Base-by-base conservation (phyloP, 1,140 invertebrate species). In the Augochlora pura region DNA sequence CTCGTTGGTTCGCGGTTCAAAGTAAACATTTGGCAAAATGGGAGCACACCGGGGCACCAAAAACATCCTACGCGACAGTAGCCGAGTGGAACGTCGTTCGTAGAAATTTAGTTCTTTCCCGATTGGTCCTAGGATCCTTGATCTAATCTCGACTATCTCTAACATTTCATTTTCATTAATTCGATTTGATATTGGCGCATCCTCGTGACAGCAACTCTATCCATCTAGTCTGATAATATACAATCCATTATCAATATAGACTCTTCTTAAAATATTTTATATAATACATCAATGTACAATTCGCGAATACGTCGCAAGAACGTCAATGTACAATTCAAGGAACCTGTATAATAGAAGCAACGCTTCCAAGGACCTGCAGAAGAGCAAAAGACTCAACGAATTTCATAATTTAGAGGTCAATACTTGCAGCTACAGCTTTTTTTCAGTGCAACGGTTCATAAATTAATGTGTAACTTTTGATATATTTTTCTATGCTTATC, bases 1-100 rank as follows among this genome's bases (percentile, higher is more conserved):
- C 60, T 70, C 32, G 23, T 68, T 39, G 54, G 57, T 62, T 60
- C 67, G 54, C 75, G 59, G 65, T 69, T 38, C 27, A 67, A 49
- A 42, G 16, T 65, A 42, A 46, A 69, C 57, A 71, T 78, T 86
- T 85, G 83, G 74, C 70, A 66, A 82, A 82, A 69, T 54, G 18
- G 80, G 70, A 79, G 75, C 72, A 85, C 74, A 84, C 57, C 23
- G 54, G 74, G 66, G n/a, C 67, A 82, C 60, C 59, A 82, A 73
- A 78, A 64, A 85, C 72, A 79, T 73, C 59, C 66, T 80, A 72
- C 14, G 23, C 67, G n/a, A 80, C 57, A 57, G 23, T 57, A 72
- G 69, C 60, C 38, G 38, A 25, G 32, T 23, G 23, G 60, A 64
- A 72, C 69, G 70, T 69, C 27, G 21, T 42, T 62, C 2, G 23